Evolutionary conservation across 2,888 invertebrate genomes (phyloP).

Genomic region (Spatulosminthurus flaviceps): DNA sequence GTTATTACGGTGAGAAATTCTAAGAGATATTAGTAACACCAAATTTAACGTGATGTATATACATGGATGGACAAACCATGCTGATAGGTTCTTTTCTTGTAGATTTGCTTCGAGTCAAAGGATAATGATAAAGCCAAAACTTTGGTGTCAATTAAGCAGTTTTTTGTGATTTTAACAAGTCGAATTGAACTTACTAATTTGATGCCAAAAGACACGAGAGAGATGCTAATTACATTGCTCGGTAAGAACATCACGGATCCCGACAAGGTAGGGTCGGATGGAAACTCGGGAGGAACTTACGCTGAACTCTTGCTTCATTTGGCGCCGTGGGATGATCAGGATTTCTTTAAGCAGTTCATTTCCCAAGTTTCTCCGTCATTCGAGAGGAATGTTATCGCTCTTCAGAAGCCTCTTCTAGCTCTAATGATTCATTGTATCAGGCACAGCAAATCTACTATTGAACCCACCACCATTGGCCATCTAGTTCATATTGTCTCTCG

Average conservation of each 20-base stretch:
- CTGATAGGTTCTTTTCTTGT: background rate
- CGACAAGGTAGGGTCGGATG: conserved; percentile 32
- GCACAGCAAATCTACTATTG: conserved; percentile 44
- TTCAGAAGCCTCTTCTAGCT: conserved; percentile 52
- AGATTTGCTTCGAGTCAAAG: conserved; percentile 37
- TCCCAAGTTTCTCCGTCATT: conserved; percentile 43
- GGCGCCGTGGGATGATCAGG: conserved; percentile 41
- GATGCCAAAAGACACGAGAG: conserved; percentile 31
- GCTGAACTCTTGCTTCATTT: conserved; percentile 43
- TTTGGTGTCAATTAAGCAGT: conserved; percentile 40
- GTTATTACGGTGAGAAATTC: conserved; percentile 48
- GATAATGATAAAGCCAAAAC: conserved; percentile 34
- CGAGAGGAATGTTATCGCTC: conserved; percentile 45
- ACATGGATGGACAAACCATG: too few relatives aligned
- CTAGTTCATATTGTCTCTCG: conserved; percentile 53
- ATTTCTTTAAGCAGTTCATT: conserved; percentile 42
- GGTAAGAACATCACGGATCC: conserved; percentile 22
- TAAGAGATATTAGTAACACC: too few relatives aligned
- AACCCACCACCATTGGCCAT: conserved; percentile 51
- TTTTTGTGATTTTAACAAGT: conserved; percentile 41
- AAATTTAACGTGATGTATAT: too few relatives aligned
- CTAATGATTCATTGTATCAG: conserved; percentile 54
- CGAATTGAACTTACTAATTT: conserved; percentile 23
- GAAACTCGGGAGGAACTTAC: conserved; percentile 37
- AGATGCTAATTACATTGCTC: conserved; percentile 28